A percentile compares a stretch with the other conserved stretches of the same genome.
Evolutionary conservation across 2,888 invertebrate genomes (phyloP).

Genomic region (Phaedon cochleariae): DNA sequence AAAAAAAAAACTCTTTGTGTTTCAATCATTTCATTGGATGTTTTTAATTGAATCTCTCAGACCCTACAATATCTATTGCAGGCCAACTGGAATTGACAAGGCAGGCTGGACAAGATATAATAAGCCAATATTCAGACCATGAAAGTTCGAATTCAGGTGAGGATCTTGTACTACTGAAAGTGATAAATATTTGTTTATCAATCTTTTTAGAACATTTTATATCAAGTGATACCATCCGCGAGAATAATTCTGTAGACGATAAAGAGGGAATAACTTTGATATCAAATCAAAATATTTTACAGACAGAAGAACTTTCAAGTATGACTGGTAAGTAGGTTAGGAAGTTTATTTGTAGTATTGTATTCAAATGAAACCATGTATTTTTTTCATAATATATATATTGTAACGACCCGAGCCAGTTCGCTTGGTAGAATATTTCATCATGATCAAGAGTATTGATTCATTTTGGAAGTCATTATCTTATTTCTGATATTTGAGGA

Average conservation of each 20-base stretch:
- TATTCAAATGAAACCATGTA: not conserved
- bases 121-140: slow-evolving; percentile 4
- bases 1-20: too few species aligned
- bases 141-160: slow-evolving; percentile 5
- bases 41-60: not conserved
- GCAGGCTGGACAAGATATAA: slow-evolving; percentile 3
- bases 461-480: too few species aligned
- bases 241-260: slow-evolving; percentile 6
- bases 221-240: not conserved
- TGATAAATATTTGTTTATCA: not conserved
- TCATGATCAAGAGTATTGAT: too few species aligned
- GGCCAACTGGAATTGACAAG: not conserved
- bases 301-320: slow-evolving; percentile 5
- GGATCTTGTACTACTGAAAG: slow-evolving; percentile 1
- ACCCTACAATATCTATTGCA: not conserved
- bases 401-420: too few species aligned
- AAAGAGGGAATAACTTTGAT: slow-evolving; percentile 6
- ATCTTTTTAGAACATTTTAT: slow-evolving; percentile 8
- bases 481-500: too few species aligned
- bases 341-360: slow-evolving; percentile 4
- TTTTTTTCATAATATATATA: slow-evolving; percentile 5
- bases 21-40: too few species aligned
- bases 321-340: slow-evolving; percentile 10
- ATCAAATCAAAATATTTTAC: slow-evolving; percentile 3
- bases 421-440: not conserved